Percentiles rank a stretch among this genome's conserved stretches.
These are phyloP conservation scores for Drosophila ochracea DNA, from an alignment of 2,888 invertebrate species.

Conservation along the genomic window DNA sequence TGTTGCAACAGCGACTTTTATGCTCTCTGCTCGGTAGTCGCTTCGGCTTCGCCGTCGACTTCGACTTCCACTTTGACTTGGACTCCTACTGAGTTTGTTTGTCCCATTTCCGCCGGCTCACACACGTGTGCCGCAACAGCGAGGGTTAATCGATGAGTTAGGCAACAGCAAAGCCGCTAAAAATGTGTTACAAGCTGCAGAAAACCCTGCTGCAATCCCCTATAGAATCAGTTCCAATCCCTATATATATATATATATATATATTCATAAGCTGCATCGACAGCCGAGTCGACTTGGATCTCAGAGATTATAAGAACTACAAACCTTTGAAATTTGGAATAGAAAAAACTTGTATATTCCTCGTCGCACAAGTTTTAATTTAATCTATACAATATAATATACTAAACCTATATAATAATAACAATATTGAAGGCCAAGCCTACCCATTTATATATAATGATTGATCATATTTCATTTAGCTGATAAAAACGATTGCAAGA, in stretches of 20 bases:
- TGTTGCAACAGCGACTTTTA: constrained; percentile 40
- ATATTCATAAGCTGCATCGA: background rate
- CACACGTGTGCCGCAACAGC: constrained; percentile 46
- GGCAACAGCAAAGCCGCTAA: background rate
- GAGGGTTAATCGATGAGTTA: constrained; percentile 14
- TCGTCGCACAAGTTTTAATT: too few species aligned
- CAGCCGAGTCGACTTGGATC: background rate
- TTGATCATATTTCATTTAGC: too few species aligned
- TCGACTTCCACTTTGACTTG: constrained; percentile 20
- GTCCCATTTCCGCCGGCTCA: constrained; percentile 57
- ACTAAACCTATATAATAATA: too few species aligned
- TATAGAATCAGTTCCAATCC: background rate
- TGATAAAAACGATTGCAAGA: too few species aligned
- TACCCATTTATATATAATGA: too few species aligned
- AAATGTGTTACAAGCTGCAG: background rate
- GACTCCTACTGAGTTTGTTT: constrained; percentile 39
- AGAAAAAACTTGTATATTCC: too few species aligned
- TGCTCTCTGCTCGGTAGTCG: constrained; percentile 47
- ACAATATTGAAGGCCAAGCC: too few species aligned
- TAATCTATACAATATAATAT: too few species aligned
- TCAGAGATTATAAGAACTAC: too few species aligned
- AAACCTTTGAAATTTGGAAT: too few species aligned
- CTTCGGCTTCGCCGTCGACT: constrained; percentile 11
- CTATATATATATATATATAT: background rate
- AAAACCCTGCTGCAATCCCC: background rate